Conservation (phyloP, 2,113 vertebrate species). For the Nesoenas mayeri region DNA sequence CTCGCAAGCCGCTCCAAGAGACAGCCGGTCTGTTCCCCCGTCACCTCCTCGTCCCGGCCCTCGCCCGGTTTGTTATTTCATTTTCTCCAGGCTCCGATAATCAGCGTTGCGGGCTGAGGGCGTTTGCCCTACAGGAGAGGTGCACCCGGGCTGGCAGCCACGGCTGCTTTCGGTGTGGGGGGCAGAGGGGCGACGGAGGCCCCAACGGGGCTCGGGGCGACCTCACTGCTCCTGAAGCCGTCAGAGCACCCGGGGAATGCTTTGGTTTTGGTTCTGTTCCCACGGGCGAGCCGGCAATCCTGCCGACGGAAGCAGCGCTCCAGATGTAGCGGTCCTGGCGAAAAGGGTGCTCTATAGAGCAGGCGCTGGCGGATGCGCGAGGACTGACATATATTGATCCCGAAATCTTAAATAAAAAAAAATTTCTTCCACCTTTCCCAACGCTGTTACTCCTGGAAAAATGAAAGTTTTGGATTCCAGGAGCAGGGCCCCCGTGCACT, state of each 20-base stretch:
- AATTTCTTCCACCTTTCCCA: not conserved
- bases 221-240: not conserved
- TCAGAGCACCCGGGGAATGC: accelerated
- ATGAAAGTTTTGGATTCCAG: not conserved
- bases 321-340: not conserved
- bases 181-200: not conserved
- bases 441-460: not conserved
- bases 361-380: not conserved
- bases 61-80: too few species aligned
- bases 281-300: not conserved
- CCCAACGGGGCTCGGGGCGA: not conserved
- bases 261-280: not conserved
- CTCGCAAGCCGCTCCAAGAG: not conserved
- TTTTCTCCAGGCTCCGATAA: not conserved
- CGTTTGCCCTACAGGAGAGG: not conserved
- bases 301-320: not conserved
- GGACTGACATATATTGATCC: not conserved
- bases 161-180: not conserved
- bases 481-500: not conserved
- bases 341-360: not conserved
- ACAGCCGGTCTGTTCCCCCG: not conserved
- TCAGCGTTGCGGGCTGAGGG: not conserved
- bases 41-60: not conserved
- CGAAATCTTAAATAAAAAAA: not conserved
- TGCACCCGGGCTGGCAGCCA: not conserved